phyloP scores from a whole-genome alignment of 2,113 vertebrate species.

The Sarotherodon lohbergeri region DNA sequence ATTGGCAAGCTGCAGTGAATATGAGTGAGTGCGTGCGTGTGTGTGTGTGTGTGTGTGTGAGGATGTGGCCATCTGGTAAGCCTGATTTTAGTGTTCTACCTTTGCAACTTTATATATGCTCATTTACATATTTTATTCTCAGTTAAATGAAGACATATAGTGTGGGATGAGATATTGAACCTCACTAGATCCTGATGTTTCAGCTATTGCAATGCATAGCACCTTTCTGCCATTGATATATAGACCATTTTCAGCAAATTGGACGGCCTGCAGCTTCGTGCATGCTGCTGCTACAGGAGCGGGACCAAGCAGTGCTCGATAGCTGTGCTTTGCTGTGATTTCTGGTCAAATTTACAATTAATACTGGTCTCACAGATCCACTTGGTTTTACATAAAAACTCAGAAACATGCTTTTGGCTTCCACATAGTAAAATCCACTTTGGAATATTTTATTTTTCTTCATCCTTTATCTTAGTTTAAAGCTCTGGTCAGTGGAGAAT shows the following conservation, averaged over 20 bases:
- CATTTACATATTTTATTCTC: background rate
- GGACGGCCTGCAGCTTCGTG: background rate
- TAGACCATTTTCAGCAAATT: background rate
- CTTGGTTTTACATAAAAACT: background rate
- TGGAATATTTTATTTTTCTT: background rate
- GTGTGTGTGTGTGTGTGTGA: background rate
- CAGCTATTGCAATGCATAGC: background rate
- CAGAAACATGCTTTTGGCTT: background rate
- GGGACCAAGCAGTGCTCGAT: background rate
- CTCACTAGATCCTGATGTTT: background rate
- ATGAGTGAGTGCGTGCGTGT: background rate
- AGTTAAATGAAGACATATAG: background rate
- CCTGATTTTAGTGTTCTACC: background rate
- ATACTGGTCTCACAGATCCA: background rate
- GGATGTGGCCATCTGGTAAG: background rate
- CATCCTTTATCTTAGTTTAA: background rate
- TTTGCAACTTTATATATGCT: background rate
- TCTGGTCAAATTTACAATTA: background rate
- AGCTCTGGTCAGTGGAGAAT: background rate
- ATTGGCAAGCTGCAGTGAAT: constrained; percentile 5
- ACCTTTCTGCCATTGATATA: background rate
- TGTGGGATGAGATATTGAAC: background rate
- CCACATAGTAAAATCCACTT: background rate
- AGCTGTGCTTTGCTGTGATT: background rate
- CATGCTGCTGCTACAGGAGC: background rate